These are phyloP conservation scores for Phaethornis superciliosus DNA, from an alignment of 2,113 vertebrate genomes.

Conservation along the genomic window DNA sequence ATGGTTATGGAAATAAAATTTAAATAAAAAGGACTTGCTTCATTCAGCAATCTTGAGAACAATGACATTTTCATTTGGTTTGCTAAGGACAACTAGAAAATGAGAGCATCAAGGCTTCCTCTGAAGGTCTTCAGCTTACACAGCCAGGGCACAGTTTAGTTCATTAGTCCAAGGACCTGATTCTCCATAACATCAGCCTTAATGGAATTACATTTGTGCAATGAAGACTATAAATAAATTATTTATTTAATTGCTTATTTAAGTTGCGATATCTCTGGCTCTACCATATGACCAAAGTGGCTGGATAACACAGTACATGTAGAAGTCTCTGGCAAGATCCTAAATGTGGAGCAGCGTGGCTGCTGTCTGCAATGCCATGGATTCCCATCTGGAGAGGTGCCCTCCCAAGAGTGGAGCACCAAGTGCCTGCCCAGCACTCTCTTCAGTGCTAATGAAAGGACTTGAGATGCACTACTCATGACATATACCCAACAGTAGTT, in stretches of 20 bases:
- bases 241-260: too few relatives aligned
- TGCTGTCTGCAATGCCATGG: neutral
- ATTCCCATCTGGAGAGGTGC: neutral
- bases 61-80: constrained; percentile 20
- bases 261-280: neutral
- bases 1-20: neutral
- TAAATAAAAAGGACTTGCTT: neutral
- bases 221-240: neutral
- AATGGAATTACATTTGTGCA: neutral
- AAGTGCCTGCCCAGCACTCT: accelerated
- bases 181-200: neutral
- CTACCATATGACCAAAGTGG: neutral
- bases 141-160: neutral
- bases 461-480: neutral
- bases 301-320: accelerated
- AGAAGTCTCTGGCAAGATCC: neutral
- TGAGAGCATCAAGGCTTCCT: neutral
- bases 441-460: neutral
- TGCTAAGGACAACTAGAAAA: neutral
- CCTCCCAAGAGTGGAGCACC: neutral
- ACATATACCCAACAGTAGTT: neutral
- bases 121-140: neutral
- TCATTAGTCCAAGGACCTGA: neutral
- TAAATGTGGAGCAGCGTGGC: neutral
- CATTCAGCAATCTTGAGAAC: constrained; percentile 1